A percentile compares a stretch with the other conserved stretches of the same genome.
Evolutionary conservation across 2,888 invertebrate genomes (phyloP).

Genomic region (Drosophila prostipennis): DNA sequence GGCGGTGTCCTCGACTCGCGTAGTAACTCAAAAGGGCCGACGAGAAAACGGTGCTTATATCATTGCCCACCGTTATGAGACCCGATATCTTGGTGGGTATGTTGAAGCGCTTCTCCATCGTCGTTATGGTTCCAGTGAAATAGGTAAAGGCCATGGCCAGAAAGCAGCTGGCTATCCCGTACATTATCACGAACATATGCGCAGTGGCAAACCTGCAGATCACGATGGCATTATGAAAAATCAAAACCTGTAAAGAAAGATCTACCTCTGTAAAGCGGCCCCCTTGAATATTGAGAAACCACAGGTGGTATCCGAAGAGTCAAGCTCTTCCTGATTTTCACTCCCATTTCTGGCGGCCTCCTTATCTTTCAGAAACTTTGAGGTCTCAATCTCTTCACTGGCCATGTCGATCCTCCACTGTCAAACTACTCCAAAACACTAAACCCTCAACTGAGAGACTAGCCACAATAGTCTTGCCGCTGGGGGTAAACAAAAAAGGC

Average conservation of each 20-base stretch:
- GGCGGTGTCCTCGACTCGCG: slow-evolving; percentile 89
- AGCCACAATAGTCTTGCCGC: neutral
- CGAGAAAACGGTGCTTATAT: slow-evolving; percentile 88
- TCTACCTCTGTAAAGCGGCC: slow-evolving; percentile 86
- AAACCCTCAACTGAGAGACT: slow-evolving; percentile 2
- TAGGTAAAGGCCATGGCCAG: slow-evolving; percentile 89
- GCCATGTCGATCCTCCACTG: slow-evolving; percentile 35
- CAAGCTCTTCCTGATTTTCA: neutral
- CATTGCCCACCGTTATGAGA: slow-evolving; percentile 89
- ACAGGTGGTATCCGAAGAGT: slow-evolving; percentile 85
- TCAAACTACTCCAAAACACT: slow-evolving; percentile 42
- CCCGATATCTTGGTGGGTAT: slow-evolving; percentile 89
- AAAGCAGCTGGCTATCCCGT: slow-evolving; percentile 88
- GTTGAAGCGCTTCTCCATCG: slow-evolving; percentile 89
- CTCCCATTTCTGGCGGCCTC: slow-evolving; percentile 3
- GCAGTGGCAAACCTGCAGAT: slow-evolving; percentile 82
- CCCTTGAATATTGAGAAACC: slow-evolving; percentile 87
- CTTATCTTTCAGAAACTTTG: slow-evolving; percentile 26
- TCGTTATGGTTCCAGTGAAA: slow-evolving; percentile 89
- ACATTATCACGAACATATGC: slow-evolving; percentile 85
- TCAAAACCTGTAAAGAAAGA: too few species aligned
- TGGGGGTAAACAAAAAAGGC: slow-evolving; percentile 8
- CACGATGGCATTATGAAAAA: neutral
- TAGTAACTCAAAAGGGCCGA: slow-evolving; percentile 88
- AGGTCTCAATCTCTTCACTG: slow-evolving; percentile 31